Percentiles rank a stretch among this genome's conserved stretches.
Evolutionary conservation across 1,140 invertebrate species (phyloP).

Genomic region (Contarinia nasturtii): DNA sequence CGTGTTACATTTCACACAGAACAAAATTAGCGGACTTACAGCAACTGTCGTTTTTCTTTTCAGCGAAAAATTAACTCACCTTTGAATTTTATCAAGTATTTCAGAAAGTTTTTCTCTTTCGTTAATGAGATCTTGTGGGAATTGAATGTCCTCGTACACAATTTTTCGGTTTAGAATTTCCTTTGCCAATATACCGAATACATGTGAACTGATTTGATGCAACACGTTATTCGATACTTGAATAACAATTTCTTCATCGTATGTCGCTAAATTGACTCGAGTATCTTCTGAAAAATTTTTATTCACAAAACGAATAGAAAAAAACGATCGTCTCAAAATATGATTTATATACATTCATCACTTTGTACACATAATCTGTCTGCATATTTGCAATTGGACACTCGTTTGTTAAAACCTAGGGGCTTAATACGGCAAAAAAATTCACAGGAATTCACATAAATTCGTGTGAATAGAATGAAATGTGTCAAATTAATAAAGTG

Average conservation of each 20-base stretch:
- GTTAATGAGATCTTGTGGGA: conserved; percentile 1
- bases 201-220: background rate
- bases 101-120: background rate
- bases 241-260: background rate
- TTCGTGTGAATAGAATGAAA: no score
- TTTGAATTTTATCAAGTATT: background rate
- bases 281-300: background rate
- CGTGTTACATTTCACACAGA: conserved; percentile 7
- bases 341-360: no score
- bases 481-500: no score
- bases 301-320: no score
- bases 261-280: background rate
- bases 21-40: no score
- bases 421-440: no score
- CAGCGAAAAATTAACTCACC: background rate
- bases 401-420: no score
- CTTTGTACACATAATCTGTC: no score
- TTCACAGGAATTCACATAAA: no score
- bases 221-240: conserved; percentile 1
- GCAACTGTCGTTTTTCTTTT: no score
- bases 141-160: background rate
- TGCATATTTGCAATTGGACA: no score
- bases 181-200: background rate
- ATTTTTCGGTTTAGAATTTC: background rate
- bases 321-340: no score